Conservation (phyloP, 1,140 invertebrate genomes). For the Saccostrea echinata region DNA sequence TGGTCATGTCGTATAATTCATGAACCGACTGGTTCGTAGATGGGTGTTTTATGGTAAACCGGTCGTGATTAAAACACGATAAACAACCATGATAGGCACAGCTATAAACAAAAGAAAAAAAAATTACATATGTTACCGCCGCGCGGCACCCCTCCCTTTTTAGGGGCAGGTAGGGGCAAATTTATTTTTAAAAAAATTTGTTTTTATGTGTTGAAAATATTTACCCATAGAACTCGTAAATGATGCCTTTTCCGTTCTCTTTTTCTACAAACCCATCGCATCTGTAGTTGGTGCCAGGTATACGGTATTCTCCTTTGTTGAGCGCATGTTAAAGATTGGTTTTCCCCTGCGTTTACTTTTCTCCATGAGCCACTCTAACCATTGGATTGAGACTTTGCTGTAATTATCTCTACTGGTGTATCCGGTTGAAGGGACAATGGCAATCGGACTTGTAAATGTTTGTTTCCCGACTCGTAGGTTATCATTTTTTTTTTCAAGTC, state of each 20-base stretch:
- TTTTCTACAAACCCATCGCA: conserved; percentile 33
- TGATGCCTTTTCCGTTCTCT: not conserved
- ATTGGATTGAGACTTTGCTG: conserved; percentile 43
- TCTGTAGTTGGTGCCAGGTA: conserved; percentile 33
- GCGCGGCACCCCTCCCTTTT: not conserved
- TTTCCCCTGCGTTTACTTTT: not conserved
- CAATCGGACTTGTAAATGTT: conserved; percentile 1
- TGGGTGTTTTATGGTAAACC: conserved; percentile 35
- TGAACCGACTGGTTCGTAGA: conserved; percentile 53
- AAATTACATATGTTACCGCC: not conserved
- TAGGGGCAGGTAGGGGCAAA: not conserved
- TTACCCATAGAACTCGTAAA: conserved; percentile 39
- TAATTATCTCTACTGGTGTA: conserved; percentile 36
- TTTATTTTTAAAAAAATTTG: conserved; percentile 1
- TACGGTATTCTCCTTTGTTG: conserved; percentile 40
- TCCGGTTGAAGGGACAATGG: conserved; percentile 38
- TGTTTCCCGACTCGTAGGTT: conserved; percentile 40
- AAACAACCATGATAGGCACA: conserved; percentile 67
- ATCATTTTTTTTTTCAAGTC: not conserved
- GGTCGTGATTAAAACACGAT: conserved; percentile 54
- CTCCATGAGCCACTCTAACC: conserved; percentile 52
- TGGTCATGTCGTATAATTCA: conserved; percentile 56
- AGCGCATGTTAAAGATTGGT: conserved; percentile 47
- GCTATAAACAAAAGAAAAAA: no score
- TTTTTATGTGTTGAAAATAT: not conserved